Evolutionary conservation across 2,113 vertebrate species (phyloP), one percentile per base, ranked within the genome.

Genomic region (Buteo buteo): DNA sequence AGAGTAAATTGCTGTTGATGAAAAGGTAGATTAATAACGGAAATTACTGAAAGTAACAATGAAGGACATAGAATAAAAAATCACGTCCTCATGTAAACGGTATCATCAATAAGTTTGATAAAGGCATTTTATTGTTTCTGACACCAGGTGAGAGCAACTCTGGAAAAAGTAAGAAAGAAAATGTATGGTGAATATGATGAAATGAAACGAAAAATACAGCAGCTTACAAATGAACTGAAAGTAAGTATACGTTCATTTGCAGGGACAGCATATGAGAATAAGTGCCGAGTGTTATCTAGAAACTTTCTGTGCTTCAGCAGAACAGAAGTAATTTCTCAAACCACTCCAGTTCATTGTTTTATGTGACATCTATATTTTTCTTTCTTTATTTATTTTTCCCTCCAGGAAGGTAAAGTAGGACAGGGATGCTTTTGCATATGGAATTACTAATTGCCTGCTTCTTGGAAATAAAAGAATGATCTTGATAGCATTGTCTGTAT

Each of bases 131-230:
- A 34, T 92, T 76, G 90, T 91, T 88, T 84, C 54, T 93, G 85
- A 58, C n/a, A 82, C 52, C 96, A 99, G 99, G 99, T 99, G 88
- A 99, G 99, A 96, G 98, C 99, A 95, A 99, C 99, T n/a, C 96
- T 99, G 97, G 99, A 99, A 98, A 99, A 99, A 98, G 99, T 99
- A 66, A 98, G 99, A 93, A 99, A 98, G 97, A 97, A 98, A 93
- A 99, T 99, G 99, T 99, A 99, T 11, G 99, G 99, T 21, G 99
- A 99, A 98, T 99, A 99, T 45, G 99, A 99, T 79, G 99, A 99
- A 88, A 99, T 99, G 99, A 99, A 99, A 96, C 98, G 99, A 96
- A 99, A 99, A 93, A 98, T 99, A 93, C 98, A 98, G 54, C 98
- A 99, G 91, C 99, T 99, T 66, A 98, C 99, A 2, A 98, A 98